Conservation (phyloP, 2,888 invertebrate species). For the Athalia circularis region DNA sequence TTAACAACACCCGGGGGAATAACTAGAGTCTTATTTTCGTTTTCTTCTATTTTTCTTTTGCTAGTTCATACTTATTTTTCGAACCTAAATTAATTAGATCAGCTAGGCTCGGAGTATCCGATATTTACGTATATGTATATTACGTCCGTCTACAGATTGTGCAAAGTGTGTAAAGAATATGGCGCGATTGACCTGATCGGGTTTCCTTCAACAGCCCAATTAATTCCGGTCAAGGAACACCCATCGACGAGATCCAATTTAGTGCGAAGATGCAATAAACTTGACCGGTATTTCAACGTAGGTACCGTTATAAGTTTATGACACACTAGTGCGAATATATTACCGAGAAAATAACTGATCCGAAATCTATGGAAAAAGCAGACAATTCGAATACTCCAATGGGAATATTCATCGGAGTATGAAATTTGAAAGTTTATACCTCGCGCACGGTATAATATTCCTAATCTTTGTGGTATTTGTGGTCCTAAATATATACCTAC, state of each 20-base stretch:
- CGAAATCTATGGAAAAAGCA: no score
- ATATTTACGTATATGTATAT: not conserved
- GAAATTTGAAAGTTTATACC: not conserved
- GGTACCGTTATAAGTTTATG: no score
- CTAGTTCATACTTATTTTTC: no score
- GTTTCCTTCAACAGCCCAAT: not conserved
- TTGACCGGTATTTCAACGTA: not conserved
- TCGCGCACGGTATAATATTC: not conserved
- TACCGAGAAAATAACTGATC: no score
- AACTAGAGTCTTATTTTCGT: no score
- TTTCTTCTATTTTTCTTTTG: no score
- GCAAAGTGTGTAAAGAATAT: no score
- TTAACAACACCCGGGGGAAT: no score
- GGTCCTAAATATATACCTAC: constrained; percentile 1
- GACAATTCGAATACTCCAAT: no score
- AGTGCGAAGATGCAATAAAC: not conserved
- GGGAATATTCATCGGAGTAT: not conserved
- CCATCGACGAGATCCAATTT: constrained; percentile 1
- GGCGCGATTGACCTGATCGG: constrained; percentile 12
- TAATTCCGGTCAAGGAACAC: constrained; percentile 14
- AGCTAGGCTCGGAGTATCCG: not conserved
- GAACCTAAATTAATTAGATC: not conserved
- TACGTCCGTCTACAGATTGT: not conserved
- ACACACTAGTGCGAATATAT: no score
- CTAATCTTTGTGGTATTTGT: not conserved